Evolutionary conservation across 2,797 vertebrate species (phyloP).

Genomic region (Enteromius paludinosus): DNA sequence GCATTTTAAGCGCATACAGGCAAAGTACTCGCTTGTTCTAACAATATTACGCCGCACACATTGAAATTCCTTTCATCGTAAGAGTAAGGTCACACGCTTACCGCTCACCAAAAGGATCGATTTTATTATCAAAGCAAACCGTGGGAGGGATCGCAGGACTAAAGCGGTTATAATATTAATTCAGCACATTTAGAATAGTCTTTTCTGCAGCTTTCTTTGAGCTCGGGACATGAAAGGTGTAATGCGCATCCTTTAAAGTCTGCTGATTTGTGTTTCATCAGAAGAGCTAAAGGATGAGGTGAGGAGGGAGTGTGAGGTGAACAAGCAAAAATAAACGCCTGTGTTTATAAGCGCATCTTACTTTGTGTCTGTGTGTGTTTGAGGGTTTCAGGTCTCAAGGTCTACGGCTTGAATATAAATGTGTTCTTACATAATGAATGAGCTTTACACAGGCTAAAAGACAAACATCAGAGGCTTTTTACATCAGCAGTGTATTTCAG

Average conservation of each 20-base stretch:
- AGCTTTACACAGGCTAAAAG: slow-evolving; percentile 79
- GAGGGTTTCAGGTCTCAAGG: slow-evolving; percentile 66
- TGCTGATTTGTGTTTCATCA: slow-evolving; percentile 41
- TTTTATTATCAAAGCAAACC: slow-evolving; percentile 71
- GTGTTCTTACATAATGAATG: slow-evolving; percentile 84
- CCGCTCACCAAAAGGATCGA: slow-evolving; percentile 53
- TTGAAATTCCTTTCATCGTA: slow-evolving; percentile 64
- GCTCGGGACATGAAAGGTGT: slow-evolving; percentile 59
- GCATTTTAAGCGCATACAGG: slow-evolving; percentile 25
- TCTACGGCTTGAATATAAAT: slow-evolving; percentile 82
- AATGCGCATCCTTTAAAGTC: slow-evolving; percentile 44
- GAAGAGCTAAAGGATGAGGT: slow-evolving; percentile 7
- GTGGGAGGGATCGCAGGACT: slow-evolving; percentile 59
- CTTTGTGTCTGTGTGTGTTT: slow-evolving; percentile 25
- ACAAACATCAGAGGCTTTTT: slow-evolving; percentile 80
- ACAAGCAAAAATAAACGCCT: slow-evolving; percentile 68
- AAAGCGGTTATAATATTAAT: slow-evolving; percentile 64
- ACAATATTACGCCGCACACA: slow-evolving; percentile 61
- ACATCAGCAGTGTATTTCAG: slow-evolving; percentile 79
- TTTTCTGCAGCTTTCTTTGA: slow-evolving; percentile 64
- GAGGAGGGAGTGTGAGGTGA: slow-evolving; percentile 26
- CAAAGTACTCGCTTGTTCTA: slow-evolving; percentile 52
- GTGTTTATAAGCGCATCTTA: slow-evolving; percentile 69
- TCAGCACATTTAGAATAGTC: slow-evolving; percentile 61
- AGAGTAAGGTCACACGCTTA: slow-evolving; percentile 55